These are phyloP conservation scores for Seriola aureovittata DNA, from an alignment of 2,113 vertebrate species.

Conservation along the genomic window DNA sequence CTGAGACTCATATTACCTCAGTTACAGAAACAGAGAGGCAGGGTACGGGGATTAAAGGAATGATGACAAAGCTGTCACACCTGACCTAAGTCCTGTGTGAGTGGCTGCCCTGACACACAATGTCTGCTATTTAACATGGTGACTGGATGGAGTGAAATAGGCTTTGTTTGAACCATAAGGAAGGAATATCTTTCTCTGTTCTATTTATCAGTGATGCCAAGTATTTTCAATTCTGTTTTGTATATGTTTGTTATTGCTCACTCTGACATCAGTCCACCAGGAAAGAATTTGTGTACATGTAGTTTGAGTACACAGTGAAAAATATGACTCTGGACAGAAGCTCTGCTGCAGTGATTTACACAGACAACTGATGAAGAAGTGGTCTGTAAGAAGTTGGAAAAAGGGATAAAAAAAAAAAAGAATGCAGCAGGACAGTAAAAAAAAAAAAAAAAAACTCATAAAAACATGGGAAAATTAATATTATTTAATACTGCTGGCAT, in stretches of 20 bases:
- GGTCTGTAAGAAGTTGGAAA: background rate
- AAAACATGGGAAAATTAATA: background rate
- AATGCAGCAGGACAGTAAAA: background rate
- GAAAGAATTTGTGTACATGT: background rate
- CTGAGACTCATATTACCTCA: constrained; percentile 59
- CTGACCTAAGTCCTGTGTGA: constrained; percentile 21
- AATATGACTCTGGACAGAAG: background rate
- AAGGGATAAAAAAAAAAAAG: background rate
- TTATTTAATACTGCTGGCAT: background rate
- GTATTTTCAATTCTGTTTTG: background rate
- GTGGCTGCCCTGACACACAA: constrained; percentile 30
- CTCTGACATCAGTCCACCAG: constrained; percentile 1
- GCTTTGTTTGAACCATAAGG: background rate
- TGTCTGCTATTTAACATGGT: constrained; percentile 1
- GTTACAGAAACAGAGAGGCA: constrained; percentile 37
- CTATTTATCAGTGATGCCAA: background rate
- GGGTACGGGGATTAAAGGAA: constrained; percentile 9
- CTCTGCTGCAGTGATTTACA: background rate
- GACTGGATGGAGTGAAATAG: background rate
- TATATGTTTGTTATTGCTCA: background rate
- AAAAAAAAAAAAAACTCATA: background rate
- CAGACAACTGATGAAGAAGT: background rate
- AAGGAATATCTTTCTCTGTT: background rate
- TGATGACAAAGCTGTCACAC: constrained; percentile 40
- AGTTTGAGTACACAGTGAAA: background rate